A percentile compares a stretch with the other conserved stretches of the same genome.
These are phyloP conservation scores for Canis aureus DNA, from an alignment of 2,113 vertebrate genomes.

Conservation along the genomic window DNA sequence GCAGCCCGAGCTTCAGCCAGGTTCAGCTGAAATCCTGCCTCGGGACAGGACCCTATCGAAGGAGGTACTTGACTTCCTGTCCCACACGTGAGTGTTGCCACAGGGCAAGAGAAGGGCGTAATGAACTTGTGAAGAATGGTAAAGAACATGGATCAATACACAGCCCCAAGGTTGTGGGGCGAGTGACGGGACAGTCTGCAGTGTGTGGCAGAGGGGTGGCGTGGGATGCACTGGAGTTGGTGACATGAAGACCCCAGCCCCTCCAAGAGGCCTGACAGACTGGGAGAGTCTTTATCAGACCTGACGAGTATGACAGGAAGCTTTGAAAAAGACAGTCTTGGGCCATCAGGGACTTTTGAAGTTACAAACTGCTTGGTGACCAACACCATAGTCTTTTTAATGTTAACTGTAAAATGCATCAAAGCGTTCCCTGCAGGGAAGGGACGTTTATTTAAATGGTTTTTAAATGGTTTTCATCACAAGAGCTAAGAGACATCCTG, in stretches of 20 bases:
- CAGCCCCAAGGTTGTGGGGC: background rate
- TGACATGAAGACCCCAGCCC: background rate
- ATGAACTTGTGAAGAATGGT: background rate
- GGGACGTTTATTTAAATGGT: background rate
- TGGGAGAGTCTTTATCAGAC: background rate
- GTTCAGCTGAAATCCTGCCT: background rate
- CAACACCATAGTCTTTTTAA: background rate
- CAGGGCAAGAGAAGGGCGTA: background rate
- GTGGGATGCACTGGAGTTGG: background rate
- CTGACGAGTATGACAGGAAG: background rate
- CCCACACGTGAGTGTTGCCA: background rate
- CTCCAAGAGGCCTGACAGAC: background rate
- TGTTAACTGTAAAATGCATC: background rate
- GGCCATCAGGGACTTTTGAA: background rate
- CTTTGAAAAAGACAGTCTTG: background rate
- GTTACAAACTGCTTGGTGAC: background rate
- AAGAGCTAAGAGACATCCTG: background rate
- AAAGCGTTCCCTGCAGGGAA: background rate
- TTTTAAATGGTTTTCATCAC: background rate
- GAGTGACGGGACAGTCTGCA: background rate
- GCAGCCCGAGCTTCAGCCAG: background rate
- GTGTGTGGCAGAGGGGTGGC: rapidly evolving
- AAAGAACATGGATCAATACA: background rate
- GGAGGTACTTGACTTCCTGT: background rate
- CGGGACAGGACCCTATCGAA: background rate